These are phyloP conservation scores for Morpho helenor DNA, from an alignment of 2,888 invertebrate species.

Conservation along the genomic window DNA sequence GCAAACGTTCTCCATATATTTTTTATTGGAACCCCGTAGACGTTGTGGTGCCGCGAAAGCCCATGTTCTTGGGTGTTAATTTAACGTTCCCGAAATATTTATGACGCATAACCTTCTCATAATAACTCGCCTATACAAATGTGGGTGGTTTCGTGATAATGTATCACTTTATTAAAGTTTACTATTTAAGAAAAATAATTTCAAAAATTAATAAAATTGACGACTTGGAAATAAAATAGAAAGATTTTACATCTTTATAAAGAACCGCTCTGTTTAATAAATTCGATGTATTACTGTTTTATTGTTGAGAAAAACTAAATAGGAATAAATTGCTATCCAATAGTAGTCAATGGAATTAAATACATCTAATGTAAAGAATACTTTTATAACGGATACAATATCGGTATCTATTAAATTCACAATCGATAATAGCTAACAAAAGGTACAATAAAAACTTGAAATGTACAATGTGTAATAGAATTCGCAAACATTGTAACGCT, in stretches of 20 bases:
- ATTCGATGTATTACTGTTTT: too few relatives aligned
- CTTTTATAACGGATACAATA: slow-evolving; percentile 39
- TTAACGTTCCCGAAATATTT: slow-evolving; percentile 79
- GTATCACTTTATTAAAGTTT: slow-evolving; percentile 66
- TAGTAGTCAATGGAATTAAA: slow-evolving; percentile 6
- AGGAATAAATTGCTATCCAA: not conserved
- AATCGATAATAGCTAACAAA: slow-evolving; percentile 59
- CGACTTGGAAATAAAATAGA: too few relatives aligned
- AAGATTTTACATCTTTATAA: too few relatives aligned
- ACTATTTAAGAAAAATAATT: slow-evolving; percentile 20
- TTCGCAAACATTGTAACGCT: slow-evolving; percentile 75
- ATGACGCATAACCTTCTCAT: slow-evolving; percentile 76
- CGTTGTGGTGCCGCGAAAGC: slow-evolving; percentile 74
- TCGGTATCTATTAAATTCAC: slow-evolving; percentile 51
- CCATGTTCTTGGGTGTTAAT: slow-evolving; percentile 77
- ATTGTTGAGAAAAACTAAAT: too few relatives aligned
- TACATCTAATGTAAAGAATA: slow-evolving; percentile 9
- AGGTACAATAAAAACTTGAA: slow-evolving; percentile 49
- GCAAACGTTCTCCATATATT: slow-evolving; percentile 65
- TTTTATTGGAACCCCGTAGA: slow-evolving; percentile 69
- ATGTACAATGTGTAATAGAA: slow-evolving; percentile 75
- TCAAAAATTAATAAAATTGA: too few relatives aligned
- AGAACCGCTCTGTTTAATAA: too few relatives aligned
- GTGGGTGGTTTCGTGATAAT: slow-evolving; percentile 71
- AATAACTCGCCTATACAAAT: slow-evolving; percentile 74